A percentile compares a stretch with the other conserved stretches of the same genome.
These are phyloP conservation scores for mouse (Mus musculus) DNA, from an alignment of 2,113 vertebrate genomes.

Conservation along the genomic window GRCm39 chr17:15536501-15537000, in stretches of 20 bases:
- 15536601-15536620: not conserved
- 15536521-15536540: not conserved
- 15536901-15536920: not conserved
- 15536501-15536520: not conserved
- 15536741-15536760: constrained; percentile 45
- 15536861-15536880: constrained; percentile 70
- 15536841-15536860: constrained; percentile 60
- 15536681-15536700: not conserved
- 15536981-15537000: not conserved
- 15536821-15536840: constrained; percentile 79
- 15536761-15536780: constrained; percentile 83
- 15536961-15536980: not conserved
- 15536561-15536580: not conserved
- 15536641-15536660: not conserved
- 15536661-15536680: not conserved
- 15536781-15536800: constrained; percentile 80
- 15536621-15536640: too few relatives aligned
- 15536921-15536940: not conserved
- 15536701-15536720: not conserved
- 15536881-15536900: constrained; percentile 74
- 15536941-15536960: not conserved
- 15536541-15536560: not conserved
- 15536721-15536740: not conserved
- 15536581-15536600: too few relatives aligned
- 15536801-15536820: constrained; percentile 77